These are phyloP conservation scores for Setipinna tenuifilis DNA, from an alignment of 2,797 vertebrate genomes.

Conservation along the genomic window DNA sequence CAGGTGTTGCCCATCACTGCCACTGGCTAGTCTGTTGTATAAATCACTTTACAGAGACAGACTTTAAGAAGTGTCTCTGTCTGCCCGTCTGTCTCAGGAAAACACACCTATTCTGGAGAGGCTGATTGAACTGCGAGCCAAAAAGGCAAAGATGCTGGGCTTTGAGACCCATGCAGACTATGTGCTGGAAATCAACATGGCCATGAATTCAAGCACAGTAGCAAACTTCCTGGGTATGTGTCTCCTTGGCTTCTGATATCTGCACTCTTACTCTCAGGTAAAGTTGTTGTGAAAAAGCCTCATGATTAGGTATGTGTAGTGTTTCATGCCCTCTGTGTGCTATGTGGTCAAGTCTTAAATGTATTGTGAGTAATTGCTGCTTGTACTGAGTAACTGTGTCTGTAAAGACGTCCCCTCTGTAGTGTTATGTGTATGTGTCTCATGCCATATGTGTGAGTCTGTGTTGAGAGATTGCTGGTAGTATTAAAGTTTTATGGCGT, in stretches of 20 bases:
- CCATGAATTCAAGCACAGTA: conserved; percentile 77
- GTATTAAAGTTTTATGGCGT: too few relatives aligned
- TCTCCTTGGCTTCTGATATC: not conserved
- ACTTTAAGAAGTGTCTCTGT: not conserved
- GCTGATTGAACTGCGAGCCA: conserved; percentile 84
- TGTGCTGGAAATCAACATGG: conserved; percentile 93
- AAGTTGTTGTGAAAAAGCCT: not conserved
- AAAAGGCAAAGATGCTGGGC: conserved; percentile 86
- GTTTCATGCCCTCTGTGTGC: not conserved
- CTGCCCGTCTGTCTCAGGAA: conserved; percentile 68
- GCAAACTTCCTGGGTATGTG: conserved; percentile 73
- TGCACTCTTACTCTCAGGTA: not conserved
- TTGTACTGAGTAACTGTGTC: not conserved
- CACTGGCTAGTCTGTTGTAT: too few relatives aligned
- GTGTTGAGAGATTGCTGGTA: conserved; percentile 25
- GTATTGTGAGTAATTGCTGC: not conserved
- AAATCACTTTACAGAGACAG: too few relatives aligned
- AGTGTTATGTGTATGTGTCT: not conserved
- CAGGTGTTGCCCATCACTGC: too few relatives aligned
- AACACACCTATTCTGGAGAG: conserved; percentile 88
- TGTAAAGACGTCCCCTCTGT: not conserved
- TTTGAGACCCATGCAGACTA: conserved; percentile 89
- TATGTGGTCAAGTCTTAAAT: not conserved
- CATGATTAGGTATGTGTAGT: not conserved
- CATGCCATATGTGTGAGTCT: conserved; percentile 29